Evolutionary conservation across 2,888 invertebrate species (phyloP), one percentile per base, ranked within the genome.

Genomic region (Troides aeacus): DNA sequence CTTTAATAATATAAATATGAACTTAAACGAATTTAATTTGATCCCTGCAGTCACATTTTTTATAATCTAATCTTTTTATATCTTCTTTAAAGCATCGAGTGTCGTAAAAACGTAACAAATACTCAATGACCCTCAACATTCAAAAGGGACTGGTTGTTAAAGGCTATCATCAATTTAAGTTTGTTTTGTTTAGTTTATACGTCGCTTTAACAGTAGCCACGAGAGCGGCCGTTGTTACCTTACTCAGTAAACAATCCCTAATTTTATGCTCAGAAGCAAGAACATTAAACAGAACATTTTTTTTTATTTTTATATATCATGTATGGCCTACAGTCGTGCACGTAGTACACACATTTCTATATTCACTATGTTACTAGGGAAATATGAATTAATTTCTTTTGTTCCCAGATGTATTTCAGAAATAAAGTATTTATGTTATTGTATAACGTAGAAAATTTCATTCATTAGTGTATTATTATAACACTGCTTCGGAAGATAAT

Each of bases 161-260:
- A 68, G 73, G 75, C 76, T 73, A 76, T 78, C 75, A 78, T 78
- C 74, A 78, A 77, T 79, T 76, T 74, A 64, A 73, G 78, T 79
- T 79, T 79, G 73, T 79, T 79, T 79, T 77, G 68, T 75, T 78
- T 78, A 73, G 71, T 73, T 77, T 77, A 77, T 74, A 72, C 72
- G 70, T 36, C 67, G 71, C 60, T 63, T 68, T 42, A 46, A 59
- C 58, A 36, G 68, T 64, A 73, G 66, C 64, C 63, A 36, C 60
- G 64, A 64, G 62, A 66, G 67, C 66, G 61, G 62, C 62, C 64
- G 68, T 62, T 60, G 24, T 58, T 66, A 69, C 72, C 69, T 65
- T 68, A 63, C 58, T 67, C 60, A 21, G 71, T 76, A 74, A 73
- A 75, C 73, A 75, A 69, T 63, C 50, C 62, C 64, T 70, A 66